Conservation (phyloP, 2,888 invertebrate genomes). For the Stenotaenia linearis region DNA sequence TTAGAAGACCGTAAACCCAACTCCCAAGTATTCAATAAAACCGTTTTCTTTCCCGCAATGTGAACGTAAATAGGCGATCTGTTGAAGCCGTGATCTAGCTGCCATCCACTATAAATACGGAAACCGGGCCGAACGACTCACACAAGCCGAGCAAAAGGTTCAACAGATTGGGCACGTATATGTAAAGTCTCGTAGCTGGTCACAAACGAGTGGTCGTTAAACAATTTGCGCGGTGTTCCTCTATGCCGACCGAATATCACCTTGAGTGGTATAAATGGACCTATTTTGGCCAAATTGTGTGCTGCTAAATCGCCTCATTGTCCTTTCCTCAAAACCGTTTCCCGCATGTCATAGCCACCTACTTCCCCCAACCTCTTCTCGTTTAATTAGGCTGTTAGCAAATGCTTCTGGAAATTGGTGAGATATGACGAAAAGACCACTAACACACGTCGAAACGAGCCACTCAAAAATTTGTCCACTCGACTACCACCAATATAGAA, state of each 20-base stretch:
- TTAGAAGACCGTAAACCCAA: slow-evolving; percentile 26
- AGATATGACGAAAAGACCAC: slow-evolving; percentile 14
- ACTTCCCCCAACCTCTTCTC: slow-evolving; percentile 17
- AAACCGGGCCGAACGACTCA: slow-evolving; percentile 12
- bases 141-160: slow-evolving; percentile 18
- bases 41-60: slow-evolving; percentile 16
- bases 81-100: slow-evolving; percentile 26
- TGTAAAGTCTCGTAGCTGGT: slow-evolving; percentile 21
- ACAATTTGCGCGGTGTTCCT: slow-evolving; percentile 26
- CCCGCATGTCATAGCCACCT: slow-evolving; percentile 24
- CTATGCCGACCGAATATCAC: slow-evolving; percentile 24
- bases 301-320: slow-evolving; percentile 26
- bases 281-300: slow-evolving; percentile 23
- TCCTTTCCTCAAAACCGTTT: slow-evolving; percentile 26
- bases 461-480: slow-evolving; percentile 19
- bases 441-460: slow-evolving; percentile 1
- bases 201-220: slow-evolving; percentile 26
- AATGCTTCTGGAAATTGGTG: slow-evolving; percentile 16
- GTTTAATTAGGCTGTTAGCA: slow-evolving; percentile 24
- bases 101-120: slow-evolving; percentile 21
- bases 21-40: slow-evolving; percentile 26
- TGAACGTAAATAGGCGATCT: slow-evolving; percentile 26
- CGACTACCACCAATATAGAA: not conserved
- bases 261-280: slow-evolving; percentile 26
- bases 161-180: slow-evolving; percentile 19